These are phyloP conservation scores for Ispidina picta DNA, from an alignment of 2,797 vertebrate genomes.

Conservation along the genomic window DNA sequence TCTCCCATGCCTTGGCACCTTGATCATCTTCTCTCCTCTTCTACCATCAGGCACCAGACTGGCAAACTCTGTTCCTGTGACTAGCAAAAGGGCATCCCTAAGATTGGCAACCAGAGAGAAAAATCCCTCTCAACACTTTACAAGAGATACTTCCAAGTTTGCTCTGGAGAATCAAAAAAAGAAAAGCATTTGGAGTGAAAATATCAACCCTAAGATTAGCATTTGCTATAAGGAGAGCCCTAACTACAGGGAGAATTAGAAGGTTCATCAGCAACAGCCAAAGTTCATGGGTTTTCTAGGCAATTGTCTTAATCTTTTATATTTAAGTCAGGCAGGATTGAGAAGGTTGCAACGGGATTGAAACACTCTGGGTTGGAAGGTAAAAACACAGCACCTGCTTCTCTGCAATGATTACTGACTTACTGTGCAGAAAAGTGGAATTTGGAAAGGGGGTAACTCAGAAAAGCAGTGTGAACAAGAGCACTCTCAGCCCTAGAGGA, in stretches of 20 bases:
- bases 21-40: background rate
- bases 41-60: background rate
- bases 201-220: background rate
- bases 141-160: background rate
- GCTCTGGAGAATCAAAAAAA: background rate
- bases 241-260: background rate
- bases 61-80: background rate
- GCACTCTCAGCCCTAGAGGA: background rate
- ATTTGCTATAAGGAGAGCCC: background rate
- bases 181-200: background rate
- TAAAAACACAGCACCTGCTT: background rate
- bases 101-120: background rate
- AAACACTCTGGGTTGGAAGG: background rate
- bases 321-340: background rate
- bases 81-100: background rate
- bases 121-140: background rate
- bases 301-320: background rate
- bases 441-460: background rate
- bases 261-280: background rate
- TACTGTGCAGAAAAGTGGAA: background rate
- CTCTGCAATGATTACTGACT: background rate
- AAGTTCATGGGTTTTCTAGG: background rate
- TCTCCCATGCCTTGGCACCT: accelerated
- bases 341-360: background rate
- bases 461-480: background rate